phyloP scores from a whole-genome alignment of 2,888 invertebrate genomes.

The Stenchaetothrips biformis region DNA sequence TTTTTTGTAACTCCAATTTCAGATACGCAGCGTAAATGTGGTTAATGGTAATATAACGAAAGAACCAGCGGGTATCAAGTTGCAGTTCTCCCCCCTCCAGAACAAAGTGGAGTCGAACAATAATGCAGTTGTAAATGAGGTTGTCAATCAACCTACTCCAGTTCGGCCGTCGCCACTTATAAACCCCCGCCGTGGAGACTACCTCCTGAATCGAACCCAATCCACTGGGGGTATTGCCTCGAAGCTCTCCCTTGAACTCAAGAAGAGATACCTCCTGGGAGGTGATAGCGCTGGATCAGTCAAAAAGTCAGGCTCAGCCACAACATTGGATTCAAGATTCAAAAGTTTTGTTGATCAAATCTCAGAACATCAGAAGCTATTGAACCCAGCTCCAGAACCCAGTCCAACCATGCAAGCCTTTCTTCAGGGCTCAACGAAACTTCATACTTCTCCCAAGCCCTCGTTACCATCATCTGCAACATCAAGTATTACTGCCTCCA shows the following conservation, averaged over 20 bases:
- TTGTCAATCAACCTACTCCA: slow-evolving; percentile 38
- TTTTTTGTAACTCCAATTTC: not conserved
- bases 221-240: slow-evolving; percentile 85
- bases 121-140: slow-evolving; percentile 39
- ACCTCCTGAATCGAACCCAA: slow-evolving; percentile 72
- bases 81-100: slow-evolving; percentile 47
- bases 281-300: slow-evolving; percentile 63
- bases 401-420: slow-evolving; percentile 67
- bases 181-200: slow-evolving; percentile 64
- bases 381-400: slow-evolving; percentile 69
- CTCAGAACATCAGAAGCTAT: slow-evolving; percentile 79
- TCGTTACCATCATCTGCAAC: slow-evolving; percentile 35
- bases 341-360: slow-evolving; percentile 80
- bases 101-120: slow-evolving; percentile 37
- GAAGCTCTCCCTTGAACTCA: slow-evolving; percentile 79
- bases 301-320: slow-evolving; percentile 76
- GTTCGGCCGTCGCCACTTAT: slow-evolving; percentile 46
- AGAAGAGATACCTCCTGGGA: slow-evolving; percentile 76
- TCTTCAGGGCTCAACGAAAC: slow-evolving; percentile 50
- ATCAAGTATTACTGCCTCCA: slow-evolving; percentile 28
- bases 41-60: not conserved
- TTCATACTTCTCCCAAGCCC: slow-evolving; percentile 37
- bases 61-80: slow-evolving; percentile 42
- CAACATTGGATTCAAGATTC: slow-evolving; percentile 77
- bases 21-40: slow-evolving; percentile 1